Percentiles rank a stretch among this genome's conserved stretches.
Evolutionary conservation across 2,888 invertebrate species (phyloP).

Genomic region (Xestia rhomboidea): DNA sequence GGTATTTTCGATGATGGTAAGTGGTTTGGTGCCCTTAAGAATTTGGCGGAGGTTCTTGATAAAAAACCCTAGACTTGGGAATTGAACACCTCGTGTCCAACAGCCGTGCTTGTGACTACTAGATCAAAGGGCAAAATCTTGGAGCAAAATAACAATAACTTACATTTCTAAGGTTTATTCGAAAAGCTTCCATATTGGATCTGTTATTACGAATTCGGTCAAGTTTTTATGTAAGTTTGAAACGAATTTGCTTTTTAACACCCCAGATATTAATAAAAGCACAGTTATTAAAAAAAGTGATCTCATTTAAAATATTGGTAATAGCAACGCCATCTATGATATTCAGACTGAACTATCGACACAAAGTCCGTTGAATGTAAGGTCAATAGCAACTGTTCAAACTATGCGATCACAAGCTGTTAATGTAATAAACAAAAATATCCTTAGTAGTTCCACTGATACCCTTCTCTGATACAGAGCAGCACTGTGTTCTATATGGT

Average conservation of each 20-base stretch:
- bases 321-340: slow-evolving; percentile 52
- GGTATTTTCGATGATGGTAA: slow-evolving; percentile 89
- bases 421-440: slow-evolving; percentile 23
- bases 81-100: background rate
- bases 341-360: slow-evolving; percentile 19
- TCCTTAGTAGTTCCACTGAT: background rate
- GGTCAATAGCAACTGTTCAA: slow-evolving; percentile 33
- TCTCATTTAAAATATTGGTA: background rate
- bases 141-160: background rate
- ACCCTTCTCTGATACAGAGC: background rate
- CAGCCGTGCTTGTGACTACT: background rate
- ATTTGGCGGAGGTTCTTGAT: background rate
- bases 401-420: slow-evolving; percentile 15
- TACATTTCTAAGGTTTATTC: background rate
- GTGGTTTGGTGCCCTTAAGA: background rate
- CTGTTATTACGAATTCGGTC: background rate
- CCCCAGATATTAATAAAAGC: background rate
- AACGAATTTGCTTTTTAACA: background rate
- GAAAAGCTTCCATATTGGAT: background rate
- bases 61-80: background rate
- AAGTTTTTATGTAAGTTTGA: background rate
- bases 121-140: background rate
- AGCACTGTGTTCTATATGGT: slow-evolving; percentile 20
- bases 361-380: slow-evolving; percentile 17
- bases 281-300: background rate